Evolutionary conservation across 2,888 invertebrate genomes (phyloP), one percentile per base, ranked within the genome.

Genomic region (Camponotus fellah): DNA sequence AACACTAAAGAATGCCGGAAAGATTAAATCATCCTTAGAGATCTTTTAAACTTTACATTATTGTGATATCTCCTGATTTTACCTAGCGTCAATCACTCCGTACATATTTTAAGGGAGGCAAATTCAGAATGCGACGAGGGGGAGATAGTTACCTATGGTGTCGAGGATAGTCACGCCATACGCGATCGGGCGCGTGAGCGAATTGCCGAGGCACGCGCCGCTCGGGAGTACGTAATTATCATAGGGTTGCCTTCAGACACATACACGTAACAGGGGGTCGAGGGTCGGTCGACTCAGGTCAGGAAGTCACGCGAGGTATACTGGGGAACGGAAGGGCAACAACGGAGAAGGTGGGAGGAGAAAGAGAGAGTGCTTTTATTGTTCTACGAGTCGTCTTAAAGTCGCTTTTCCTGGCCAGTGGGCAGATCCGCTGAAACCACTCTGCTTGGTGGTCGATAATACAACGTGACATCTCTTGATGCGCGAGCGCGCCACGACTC

Each of bases 271-370:
- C 53, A 56, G 60, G 85, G 88, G 79, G 87, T 81, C 85, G 85
- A 86, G 77, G 88, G 86, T 83, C 87, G 85, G 81, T 86, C 88
- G 87, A 84, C 86, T 90, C 84, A 86, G 91, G 92, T 92, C 92
- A 92, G 91, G 89, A 92, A 93, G 93, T 94, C 94, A 94, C 94
- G 94, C 93, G 91, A 94, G 88, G 89, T 87, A 86, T 84, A 87
- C 88, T 82, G 84, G 87, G 77, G 84, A 83, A 85, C 83, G 75
- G 76, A 71, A 76, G 56, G 84, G 76, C 66, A 86, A 85, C 85
- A 81, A 80, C 81, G 76, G 49, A 82, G 83, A 53, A 32, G 82
- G 84, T 74, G 84, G 80, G 65, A 58, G 53, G 74, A 77, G 69
- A 86, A 87, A 86, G 85, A 84, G 86, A 84, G 87, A 83, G 79